These are phyloP conservation scores for Hyalella azteca DNA, from an alignment of 2,888 invertebrate species.

Conservation along the genomic window DNA sequence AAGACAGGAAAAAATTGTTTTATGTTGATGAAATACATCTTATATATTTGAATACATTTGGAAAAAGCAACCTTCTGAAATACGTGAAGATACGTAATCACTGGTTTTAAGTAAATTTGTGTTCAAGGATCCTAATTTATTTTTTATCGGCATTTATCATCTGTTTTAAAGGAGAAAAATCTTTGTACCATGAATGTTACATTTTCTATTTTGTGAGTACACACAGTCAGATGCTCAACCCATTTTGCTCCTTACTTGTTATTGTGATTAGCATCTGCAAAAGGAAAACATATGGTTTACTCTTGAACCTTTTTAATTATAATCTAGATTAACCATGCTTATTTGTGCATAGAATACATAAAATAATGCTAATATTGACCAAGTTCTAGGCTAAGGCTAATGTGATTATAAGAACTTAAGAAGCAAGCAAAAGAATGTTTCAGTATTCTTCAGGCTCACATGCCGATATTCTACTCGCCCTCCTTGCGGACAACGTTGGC, in stretches of 20 bases:
- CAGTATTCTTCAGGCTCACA: slow-evolving; percentile 49
- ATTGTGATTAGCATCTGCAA: not conserved
- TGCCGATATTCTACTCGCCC: slow-evolving; percentile 59
- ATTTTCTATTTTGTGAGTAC: not conserved
- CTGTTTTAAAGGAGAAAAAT: not conserved
- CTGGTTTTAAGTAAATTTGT: not conserved
- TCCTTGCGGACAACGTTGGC: slow-evolving; percentile 86
- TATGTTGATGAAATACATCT: too few relatives aligned
- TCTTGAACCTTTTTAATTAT: not conserved
- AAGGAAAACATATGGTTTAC: not conserved
- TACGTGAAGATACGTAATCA: not conserved
- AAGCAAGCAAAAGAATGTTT: too few relatives aligned
- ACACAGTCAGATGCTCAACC: not conserved
- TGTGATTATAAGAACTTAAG: not conserved
- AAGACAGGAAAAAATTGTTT: not conserved
- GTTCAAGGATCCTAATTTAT: not conserved
- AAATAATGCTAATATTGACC: not conserved
- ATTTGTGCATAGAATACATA: not conserved
- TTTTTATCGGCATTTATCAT: not conserved
- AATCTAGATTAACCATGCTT: not conserved
- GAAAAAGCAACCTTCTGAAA: too few relatives aligned
- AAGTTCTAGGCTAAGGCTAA: not conserved
- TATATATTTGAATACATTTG: too few relatives aligned
- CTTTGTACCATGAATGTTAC: not conserved
- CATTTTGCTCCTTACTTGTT: not conserved